Base-by-base conservation (phyloP, 2,888 invertebrate genomes). In the Melangyna quadrimaculata region DNA sequence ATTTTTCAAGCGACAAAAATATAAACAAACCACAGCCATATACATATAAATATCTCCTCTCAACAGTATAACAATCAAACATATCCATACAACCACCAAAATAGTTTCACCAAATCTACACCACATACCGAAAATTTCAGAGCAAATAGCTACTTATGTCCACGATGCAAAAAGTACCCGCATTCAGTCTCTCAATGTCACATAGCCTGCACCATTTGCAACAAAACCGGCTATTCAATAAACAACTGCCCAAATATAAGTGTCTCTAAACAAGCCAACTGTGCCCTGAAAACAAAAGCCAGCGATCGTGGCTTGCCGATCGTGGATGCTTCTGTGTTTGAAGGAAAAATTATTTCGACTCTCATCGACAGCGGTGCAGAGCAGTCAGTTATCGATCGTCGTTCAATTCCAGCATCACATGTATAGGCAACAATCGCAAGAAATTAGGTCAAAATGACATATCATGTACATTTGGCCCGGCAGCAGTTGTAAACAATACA, bases 161-260 rank as follows among this genome's bases (percentile, higher is more conserved):
- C 57, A 43, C 37, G 57, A 12, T 71, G 70, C 40, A 71, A 71
- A 19, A 35, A 71, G 29, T 27, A 51, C 40, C n/a, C 53, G 45
- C 70, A 71, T 43, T 14, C 70, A 37, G 70, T 71, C 10, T 71
- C 55, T 12, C 70, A 71, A 55, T 71, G 55, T 43, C 55, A 40
- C 17, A 1, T 71, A 55, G 57, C 32, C 70, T 71, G 57, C 17
- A 8, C 32, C 12, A 71, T 24, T 19, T 71, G 70, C 24, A 71
- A 71, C 17, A 55, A 55, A 71, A 70, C 69, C 37, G 55, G 40
- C 19, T 55, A 53, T 9, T 53, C 43, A 43, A 43, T 51, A 10
- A 70, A 57, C 71, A 55, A 27, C 43, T 71, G 71, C 32, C 22
- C 40, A 29, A 51, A 71, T 14, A 57, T 59, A 3, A n/a, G n/a